Evolutionary conservation across 2,113 vertebrate genomes (phyloP).

Genomic region (Spea bombifrons): DNA sequence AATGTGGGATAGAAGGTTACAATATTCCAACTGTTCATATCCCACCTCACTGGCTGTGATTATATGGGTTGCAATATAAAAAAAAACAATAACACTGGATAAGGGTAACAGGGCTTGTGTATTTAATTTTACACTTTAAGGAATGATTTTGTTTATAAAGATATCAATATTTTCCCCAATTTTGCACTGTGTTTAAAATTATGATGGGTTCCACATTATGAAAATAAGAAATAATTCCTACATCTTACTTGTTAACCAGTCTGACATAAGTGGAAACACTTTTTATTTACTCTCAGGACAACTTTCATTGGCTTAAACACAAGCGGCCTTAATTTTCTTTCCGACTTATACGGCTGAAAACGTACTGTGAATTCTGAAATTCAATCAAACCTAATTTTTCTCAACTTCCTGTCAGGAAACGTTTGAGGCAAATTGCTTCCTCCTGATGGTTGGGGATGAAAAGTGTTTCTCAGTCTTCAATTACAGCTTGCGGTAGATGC

Average conservation of each 20-base stretch:
- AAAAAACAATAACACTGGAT: not conserved
- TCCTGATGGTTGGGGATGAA: constrained; percentile 34
- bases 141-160: constrained; percentile 8
- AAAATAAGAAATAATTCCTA: constrained; percentile 3
- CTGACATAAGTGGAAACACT: constrained; percentile 42
- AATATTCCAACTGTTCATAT: not conserved
- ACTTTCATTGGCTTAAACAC: constrained; percentile 25
- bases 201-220: constrained; percentile 12
- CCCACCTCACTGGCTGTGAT: not conserved
- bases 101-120: not conserved
- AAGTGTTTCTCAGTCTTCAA: constrained; percentile 37
- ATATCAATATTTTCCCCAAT: constrained; percentile 3
- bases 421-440: constrained; percentile 45
- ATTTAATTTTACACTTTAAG: constrained; percentile 15
- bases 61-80: not conserved
- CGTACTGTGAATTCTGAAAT: constrained; percentile 36
- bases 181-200: constrained; percentile 21
- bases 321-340: constrained; percentile 33
- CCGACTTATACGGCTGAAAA: constrained; percentile 34
- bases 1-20: not conserved
- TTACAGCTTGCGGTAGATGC: constrained; percentile 43
- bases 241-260: constrained; percentile 1
- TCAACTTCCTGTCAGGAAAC: constrained; percentile 46
- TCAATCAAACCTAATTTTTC: constrained; percentile 41
- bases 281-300: constrained; percentile 35